Conservation (phyloP, 2,113 vertebrate genomes). For the Poeciliopsis retropinna region DNA sequence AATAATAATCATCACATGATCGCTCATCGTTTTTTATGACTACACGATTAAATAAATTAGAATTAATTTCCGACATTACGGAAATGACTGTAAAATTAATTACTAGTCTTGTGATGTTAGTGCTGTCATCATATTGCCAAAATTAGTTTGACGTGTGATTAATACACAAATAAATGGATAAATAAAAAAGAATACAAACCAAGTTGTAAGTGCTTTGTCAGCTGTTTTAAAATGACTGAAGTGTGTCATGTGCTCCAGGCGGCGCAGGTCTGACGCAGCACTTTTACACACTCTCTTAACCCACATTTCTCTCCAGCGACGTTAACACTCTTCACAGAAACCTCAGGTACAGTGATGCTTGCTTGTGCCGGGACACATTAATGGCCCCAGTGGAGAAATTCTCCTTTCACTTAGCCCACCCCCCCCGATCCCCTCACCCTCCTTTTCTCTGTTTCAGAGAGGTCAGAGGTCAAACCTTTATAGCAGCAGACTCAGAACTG, state of each 20-base stretch:
- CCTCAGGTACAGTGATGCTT: slow-evolving; percentile 47
- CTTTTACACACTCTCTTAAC: background rate
- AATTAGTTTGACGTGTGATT: background rate
- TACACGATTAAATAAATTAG: background rate
- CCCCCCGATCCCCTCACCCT: slow-evolving; percentile 29
- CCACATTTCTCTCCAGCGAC: background rate
- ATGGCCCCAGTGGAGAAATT: slow-evolving; percentile 69
- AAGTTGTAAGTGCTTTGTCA: background rate
- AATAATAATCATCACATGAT: no score
- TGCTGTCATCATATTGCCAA: background rate
- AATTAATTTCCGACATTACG: background rate
- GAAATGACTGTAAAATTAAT: background rate
- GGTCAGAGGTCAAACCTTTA: slow-evolving; percentile 74
- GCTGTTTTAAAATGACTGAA: background rate
- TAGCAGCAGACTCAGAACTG: slow-evolving; percentile 37
- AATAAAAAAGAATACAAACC: background rate
- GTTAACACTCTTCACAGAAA: slow-evolving; percentile 19
- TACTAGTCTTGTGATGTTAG: background rate
- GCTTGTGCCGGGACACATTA: slow-evolving; percentile 62
- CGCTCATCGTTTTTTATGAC: no score
- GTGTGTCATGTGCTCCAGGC: background rate
- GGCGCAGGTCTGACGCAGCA: background rate
- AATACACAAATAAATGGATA: background rate
- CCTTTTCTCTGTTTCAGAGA: slow-evolving; percentile 33
- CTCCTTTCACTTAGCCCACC: slow-evolving; percentile 60